A percentile compares a stretch with the other conserved stretches of the same genome.
phyloP scores from a whole-genome alignment of 2,797 vertebrate species.

The Setipinna tenuifilis region DNA sequence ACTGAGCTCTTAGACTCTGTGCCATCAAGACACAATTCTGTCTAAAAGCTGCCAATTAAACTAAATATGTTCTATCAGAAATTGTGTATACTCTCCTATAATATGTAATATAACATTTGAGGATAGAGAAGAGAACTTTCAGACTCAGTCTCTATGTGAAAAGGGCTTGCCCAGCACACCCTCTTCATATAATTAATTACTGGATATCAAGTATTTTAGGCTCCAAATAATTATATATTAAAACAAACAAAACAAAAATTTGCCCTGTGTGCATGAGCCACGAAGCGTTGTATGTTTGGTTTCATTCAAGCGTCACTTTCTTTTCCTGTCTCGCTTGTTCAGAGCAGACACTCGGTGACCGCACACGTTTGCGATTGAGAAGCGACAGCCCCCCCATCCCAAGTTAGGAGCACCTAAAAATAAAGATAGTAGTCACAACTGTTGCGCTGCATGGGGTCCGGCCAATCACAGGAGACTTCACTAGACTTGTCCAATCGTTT shows the following conservation, averaged over 20 bases:
- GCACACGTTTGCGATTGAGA: constrained; percentile 65
- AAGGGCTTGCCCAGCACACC: neutral
- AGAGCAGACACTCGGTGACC: constrained; percentile 48
- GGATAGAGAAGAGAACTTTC: neutral
- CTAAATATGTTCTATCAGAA: too few relatives aligned
- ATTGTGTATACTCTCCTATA: too few relatives aligned
- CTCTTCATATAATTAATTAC: neutral
- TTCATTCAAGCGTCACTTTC: constrained; percentile 56
- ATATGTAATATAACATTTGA: too few relatives aligned
- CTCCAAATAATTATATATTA: neutral
- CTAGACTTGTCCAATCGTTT: constrained; percentile 64
- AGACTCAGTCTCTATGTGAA: neutral
- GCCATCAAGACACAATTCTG: neutral
- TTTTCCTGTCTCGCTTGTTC: constrained; percentile 69
- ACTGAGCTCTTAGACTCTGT: neutral
- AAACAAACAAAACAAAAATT: neutral
- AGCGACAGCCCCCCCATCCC: constrained; percentile 52
- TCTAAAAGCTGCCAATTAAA: too few relatives aligned
- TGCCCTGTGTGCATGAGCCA: neutral
- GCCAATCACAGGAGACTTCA: constrained; percentile 67
- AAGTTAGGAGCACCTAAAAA: constrained; percentile 79
- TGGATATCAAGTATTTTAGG: neutral
- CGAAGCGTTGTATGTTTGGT: constrained; percentile 1
- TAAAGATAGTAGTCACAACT: constrained; percentile 68
- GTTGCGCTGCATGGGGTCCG: constrained; percentile 59